phyloP scores from a whole-genome alignment of 2,888 invertebrate genomes.

The Dendrolimus houi region DNA sequence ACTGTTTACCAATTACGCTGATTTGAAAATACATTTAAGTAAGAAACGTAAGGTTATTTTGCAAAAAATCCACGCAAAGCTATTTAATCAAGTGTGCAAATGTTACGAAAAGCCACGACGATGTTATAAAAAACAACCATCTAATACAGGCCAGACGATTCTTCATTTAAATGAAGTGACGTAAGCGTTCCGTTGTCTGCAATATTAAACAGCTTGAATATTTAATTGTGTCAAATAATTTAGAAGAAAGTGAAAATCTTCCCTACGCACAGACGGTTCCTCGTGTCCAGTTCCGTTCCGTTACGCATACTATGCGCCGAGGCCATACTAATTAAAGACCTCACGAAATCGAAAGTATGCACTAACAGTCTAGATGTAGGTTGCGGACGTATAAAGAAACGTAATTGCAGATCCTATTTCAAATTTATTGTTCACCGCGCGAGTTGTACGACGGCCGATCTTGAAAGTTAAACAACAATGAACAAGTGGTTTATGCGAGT shows the following conservation, averaged over 20 bases:
- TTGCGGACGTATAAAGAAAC: conserved; percentile 44
- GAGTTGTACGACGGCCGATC: neutral
- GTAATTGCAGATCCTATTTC: conserved; percentile 33
- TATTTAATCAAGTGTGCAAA: neutral
- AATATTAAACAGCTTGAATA: conserved; percentile 48
- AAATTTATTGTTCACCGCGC: conserved; percentile 6
- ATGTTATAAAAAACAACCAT: neutral
- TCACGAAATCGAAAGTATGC: conserved; percentile 71
- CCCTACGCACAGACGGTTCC: conserved; percentile 22
- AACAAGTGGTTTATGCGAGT: neutral
- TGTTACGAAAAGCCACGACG: neutral
- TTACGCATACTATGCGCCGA: conserved; percentile 59
- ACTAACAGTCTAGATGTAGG: conserved; percentile 41
- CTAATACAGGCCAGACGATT: conserved; percentile 8
- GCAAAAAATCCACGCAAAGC: neutral
- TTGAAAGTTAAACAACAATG: neutral
- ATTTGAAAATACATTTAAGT: too few species aligned
- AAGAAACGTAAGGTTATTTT: too few species aligned
- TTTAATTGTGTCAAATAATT: conserved; percentile 52
- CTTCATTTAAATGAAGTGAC: conserved; percentile 25
- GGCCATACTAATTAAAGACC: conserved; percentile 68
- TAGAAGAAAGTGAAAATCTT: conserved; percentile 67
- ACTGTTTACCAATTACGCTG: too few species aligned
- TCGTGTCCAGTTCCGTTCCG: conserved; percentile 55
- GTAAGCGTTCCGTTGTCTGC: conserved; percentile 29